Evolutionary conservation across 2,888 invertebrate genomes (phyloP).

Genomic region (Mesorhabditis sp.): DNA sequence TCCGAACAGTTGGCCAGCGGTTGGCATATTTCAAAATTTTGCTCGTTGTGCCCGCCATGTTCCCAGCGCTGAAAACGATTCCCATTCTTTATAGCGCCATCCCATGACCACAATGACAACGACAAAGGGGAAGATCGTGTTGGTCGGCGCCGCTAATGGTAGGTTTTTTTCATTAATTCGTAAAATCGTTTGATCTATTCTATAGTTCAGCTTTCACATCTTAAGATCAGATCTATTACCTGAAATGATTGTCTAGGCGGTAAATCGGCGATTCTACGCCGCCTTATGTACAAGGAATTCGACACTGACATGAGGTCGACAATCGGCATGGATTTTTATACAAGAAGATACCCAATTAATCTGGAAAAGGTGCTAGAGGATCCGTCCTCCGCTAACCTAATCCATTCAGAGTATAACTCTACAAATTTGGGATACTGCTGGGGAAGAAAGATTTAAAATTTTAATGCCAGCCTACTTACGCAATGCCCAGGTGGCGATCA

Average conservation of each 20-base stretch:
- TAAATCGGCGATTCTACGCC: conserved; percentile 6
- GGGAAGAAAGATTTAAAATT: not conserved
- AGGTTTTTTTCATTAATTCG: too few relatives aligned
- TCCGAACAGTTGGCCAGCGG: too few relatives aligned
- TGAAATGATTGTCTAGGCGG: not conserved
- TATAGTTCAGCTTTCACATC: not conserved
- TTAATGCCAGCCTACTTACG: not conserved
- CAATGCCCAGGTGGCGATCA: not conserved
- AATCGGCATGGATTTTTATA: conserved; percentile 1
- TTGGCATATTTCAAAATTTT: too few relatives aligned
- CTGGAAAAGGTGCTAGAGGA: not conserved
- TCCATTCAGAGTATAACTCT: not conserved
- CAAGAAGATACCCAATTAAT: not conserved
- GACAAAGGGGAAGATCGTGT: too few relatives aligned
- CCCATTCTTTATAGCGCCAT: too few relatives aligned
- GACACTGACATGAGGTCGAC: not conserved
- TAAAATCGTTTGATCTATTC: not conserved
- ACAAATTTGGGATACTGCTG: conserved; percentile 3
- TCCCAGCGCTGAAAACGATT: too few relatives aligned
- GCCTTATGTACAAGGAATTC: not conserved
- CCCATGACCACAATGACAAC: too few relatives aligned
- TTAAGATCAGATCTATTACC: not conserved
- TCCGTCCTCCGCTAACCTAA: not conserved
- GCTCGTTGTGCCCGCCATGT: too few relatives aligned
- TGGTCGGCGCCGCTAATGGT: too few relatives aligned